Base-by-base conservation (phyloP, 2,888 invertebrate genomes). In the Netelia fuscicornis region DNA sequence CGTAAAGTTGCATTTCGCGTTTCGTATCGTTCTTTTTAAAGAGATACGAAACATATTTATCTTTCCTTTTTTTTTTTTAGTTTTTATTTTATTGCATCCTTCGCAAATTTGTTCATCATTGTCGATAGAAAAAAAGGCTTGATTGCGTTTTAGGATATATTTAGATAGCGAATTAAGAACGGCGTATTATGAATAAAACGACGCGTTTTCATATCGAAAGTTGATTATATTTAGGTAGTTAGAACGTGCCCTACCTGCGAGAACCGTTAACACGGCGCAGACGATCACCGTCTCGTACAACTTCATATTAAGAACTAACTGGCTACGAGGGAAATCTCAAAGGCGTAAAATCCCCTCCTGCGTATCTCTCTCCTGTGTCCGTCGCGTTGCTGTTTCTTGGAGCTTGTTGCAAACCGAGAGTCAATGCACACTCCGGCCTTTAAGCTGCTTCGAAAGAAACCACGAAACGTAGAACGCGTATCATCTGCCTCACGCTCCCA, bases 181-280 rank as follows among this genome's bases (percentile, higher is more conserved):
- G 37, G 1, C 6, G 37, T 37, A 37, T 37, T 37, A 37, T 37
- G 3, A 37, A 37, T 37, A 37, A 37, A 37, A 3, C 37, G 37
- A 37, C 37, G 37, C 37, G 37, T 37, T 37, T 37, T 48, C 13
- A 62, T 25, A 30, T 37, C 25, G 62, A 62, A 30, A 30, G 62
- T 30, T 62, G 11, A 23, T 70, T 58, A n/a, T 25, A n/a, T 56
- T 70, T 10, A 58, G 20, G 13, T 48, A 67, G 25, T 13, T 83
- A 44, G 30, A 17, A 64, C 67, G 52, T 71, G 58, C 85, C 83
- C 85, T 86, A 89, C 89, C 89, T 85, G 84, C 70, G 79, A 88
- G 84, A 79, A 88, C 86, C 84, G 85, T 83, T 82, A 88, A 82
- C 25, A 84, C 86, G 83, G 87, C 86, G 85, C 87, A 84, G 42